Evolutionary conservation across 2,113 vertebrate genomes (phyloP).

Genomic region (Serinus canaria): DNA sequence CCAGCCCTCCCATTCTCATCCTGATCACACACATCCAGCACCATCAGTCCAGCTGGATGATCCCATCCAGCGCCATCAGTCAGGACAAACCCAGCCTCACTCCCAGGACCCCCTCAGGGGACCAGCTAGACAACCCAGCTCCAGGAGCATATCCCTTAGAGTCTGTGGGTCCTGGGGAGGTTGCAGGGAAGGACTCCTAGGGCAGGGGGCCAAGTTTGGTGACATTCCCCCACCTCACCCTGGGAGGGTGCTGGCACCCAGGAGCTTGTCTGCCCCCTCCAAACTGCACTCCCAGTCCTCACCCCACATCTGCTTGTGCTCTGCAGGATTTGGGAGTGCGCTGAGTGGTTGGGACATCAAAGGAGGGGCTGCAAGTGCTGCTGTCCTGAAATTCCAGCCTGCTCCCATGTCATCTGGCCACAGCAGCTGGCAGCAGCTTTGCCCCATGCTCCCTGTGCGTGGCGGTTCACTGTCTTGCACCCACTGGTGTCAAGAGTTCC

Average conservation of each 20-base stretch:
- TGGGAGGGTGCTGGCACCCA: not conserved
- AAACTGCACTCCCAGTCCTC: not conserved
- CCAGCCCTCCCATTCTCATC: not conserved
- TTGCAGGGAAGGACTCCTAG: accelerated
- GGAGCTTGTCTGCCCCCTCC: not conserved
- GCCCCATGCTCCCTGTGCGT: accelerated
- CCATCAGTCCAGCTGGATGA: not conserved
- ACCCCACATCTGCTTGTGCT: not conserved
- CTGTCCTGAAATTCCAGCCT: not conserved
- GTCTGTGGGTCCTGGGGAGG: not conserved
- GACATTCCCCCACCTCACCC: not conserved
- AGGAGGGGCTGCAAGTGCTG: not conserved
- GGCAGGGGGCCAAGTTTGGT: accelerated
- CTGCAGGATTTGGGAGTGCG: not conserved
- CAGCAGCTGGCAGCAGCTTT: not conserved
- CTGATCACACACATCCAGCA: not conserved
- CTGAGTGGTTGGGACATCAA: not conserved
- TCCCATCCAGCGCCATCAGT: not conserved
- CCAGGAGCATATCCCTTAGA: not conserved
- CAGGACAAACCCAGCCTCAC: not conserved
- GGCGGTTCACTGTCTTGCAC: not conserved
- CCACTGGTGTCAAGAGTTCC: not conserved
- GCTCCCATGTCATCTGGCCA: not conserved
- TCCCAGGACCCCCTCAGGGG: not conserved
- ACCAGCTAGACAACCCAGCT: not conserved